phyloP scores from a whole-genome alignment of 1,140 invertebrate genomes.

The Lordiphosa clarofinis region DNA sequence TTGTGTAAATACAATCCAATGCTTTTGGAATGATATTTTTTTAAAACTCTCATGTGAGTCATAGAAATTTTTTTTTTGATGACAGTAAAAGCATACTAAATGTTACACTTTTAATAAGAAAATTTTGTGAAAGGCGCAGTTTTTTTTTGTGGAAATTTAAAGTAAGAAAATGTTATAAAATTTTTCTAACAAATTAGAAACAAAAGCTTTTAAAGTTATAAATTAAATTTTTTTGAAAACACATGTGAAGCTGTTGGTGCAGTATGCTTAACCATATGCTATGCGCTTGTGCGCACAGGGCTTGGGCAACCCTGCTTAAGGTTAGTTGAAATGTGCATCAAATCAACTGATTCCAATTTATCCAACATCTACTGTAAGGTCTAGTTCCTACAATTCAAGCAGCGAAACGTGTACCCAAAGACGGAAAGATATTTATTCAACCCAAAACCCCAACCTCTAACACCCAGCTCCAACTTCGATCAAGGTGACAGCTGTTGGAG shows the following conservation, averaged over 20 bases:
- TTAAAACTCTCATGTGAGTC: slow-evolving; percentile 5
- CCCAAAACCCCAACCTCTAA: slow-evolving; percentile 2
- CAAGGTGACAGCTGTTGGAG: slow-evolving; percentile 23
- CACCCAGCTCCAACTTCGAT: slow-evolving; percentile 6
- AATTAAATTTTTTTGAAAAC: too few relatives aligned
- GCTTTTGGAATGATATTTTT: neutral
- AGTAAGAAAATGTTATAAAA: too few relatives aligned
- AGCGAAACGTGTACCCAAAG: slow-evolving; percentile 33
- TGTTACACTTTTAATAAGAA: too few relatives aligned
- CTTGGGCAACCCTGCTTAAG: too few relatives aligned
- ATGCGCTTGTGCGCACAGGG: too few relatives aligned
- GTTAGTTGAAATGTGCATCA: too few relatives aligned
- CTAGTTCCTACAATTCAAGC: slow-evolving; percentile 1
- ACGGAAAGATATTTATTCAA: neutral
- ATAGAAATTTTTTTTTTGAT: neutral
- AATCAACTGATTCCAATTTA: slow-evolving; percentile 14
- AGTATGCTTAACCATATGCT: too few relatives aligned
- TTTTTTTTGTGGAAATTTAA: too few relatives aligned
- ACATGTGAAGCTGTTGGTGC: too few relatives aligned
- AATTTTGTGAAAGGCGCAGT: too few relatives aligned
- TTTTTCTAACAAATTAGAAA: too few relatives aligned
- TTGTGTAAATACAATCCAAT: slow-evolving; percentile 10
- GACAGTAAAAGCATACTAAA: slow-evolving; percentile 1
- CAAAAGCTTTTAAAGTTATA: too few relatives aligned
- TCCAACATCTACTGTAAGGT: slow-evolving; percentile 1